phyloP scores from a whole-genome alignment of 2,797 vertebrate genomes.

The Picus viridis region DNA sequence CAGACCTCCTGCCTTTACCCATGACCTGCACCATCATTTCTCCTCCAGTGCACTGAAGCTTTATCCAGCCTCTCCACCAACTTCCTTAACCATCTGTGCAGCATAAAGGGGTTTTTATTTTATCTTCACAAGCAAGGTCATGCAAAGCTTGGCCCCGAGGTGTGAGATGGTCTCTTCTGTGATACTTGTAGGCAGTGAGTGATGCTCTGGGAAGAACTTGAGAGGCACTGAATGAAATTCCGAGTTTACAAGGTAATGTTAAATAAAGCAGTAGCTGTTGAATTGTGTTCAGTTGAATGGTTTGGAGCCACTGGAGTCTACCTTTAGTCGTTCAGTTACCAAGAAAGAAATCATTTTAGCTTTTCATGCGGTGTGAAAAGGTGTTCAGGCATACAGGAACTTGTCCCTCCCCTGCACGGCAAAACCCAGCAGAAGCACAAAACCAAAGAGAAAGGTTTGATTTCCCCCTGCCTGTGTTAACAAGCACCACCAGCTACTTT shows the following conservation, averaged over 20 bases:
- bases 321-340: background rate
- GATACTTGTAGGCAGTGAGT: rapidly evolving
- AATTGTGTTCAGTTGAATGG: background rate
- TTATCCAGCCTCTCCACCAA: background rate
- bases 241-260: background rate
- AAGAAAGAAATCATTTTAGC: background rate
- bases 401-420: rapidly evolving
- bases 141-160: background rate
- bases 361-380: background rate
- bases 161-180: background rate
- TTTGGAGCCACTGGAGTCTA: background rate
- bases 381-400: background rate
- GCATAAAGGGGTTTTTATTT: background rate
- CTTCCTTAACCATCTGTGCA: background rate
- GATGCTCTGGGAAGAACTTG: background rate
- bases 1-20: background rate
- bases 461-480: background rate
- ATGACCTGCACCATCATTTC: background rate
- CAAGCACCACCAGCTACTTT: no score
- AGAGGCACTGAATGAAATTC: background rate
- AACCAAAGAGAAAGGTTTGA: background rate
- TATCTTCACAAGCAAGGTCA: background rate
- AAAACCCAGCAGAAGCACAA: background rate
- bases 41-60: rapidly evolving
- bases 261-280: background rate